A percentile compares a stretch with the other conserved stretches of the same genome.
Evolutionary conservation across 2,797 vertebrate genomes (phyloP).

Genomic region (Silurus lanzhouensis): DNA sequence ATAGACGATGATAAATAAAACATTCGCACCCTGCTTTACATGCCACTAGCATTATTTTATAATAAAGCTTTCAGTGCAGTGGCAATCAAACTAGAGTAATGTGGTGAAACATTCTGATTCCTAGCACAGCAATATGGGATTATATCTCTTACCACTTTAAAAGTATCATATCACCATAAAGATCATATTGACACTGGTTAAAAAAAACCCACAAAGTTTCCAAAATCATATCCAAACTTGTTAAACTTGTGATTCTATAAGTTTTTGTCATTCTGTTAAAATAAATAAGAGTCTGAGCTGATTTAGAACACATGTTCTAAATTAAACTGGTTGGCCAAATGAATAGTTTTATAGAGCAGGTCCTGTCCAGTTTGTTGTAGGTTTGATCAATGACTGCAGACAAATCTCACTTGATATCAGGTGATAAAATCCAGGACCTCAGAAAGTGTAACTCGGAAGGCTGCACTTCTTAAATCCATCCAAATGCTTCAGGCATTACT

Average conservation of each 20-base stretch:
- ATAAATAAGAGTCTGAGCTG: background rate
- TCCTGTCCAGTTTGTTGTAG: no score
- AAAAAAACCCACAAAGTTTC: no score
- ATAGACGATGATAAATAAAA: background rate
- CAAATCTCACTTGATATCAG: no score
- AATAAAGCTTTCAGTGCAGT: background rate
- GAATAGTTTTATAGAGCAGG: background rate
- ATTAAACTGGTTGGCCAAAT: background rate
- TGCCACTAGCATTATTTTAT: background rate
- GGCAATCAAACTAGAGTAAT: background rate
- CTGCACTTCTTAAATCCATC: no score
- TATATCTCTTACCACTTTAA: background rate
- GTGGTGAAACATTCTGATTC: background rate
- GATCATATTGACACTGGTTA: background rate
- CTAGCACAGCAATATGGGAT: background rate
- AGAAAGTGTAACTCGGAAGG: no score
- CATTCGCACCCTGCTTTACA: background rate
- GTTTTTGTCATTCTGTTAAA: background rate
- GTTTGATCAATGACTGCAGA: no score
- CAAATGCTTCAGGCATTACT: no score
- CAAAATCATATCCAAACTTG: no score
- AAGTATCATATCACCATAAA: background rate
- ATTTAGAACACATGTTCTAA: background rate
- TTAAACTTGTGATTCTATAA: background rate
- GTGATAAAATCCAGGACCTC: no score